Evolutionary conservation across 2,888 invertebrate genomes (phyloP), one percentile per base, ranked within the genome.

Genomic region (Anoncus sp.): DNA sequence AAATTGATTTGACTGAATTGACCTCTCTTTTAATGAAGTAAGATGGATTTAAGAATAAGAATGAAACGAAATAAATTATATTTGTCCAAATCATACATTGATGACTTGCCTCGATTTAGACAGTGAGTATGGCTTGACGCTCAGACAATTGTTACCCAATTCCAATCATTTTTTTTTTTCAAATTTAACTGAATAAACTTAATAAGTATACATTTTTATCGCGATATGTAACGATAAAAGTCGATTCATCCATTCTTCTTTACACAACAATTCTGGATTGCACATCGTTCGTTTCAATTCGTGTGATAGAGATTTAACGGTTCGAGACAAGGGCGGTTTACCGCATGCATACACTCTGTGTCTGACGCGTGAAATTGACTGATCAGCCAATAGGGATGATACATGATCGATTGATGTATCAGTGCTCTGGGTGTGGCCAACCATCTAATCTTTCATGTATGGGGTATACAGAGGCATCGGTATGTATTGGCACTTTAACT

Each of bases 351-450:
- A 22, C 6, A 49, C 49, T 31, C 62, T 62, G 12, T 47, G 24
- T 62, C 49, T 38, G 57, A 70, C 47, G 40, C 57, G 59, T 47
- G 40, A 70, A 70, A 75, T 75, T 75, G 69, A 49, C 70, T 57
- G 75, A 75, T 57, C 67, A 62, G 45, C 69, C 43, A 69, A 59
- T 43, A 38, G 62, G 57, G 47, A 63, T 62, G 62, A 62, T 62
- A 38, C 51, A 57, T 75, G 75, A 70, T 70, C 69, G 75, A 70
- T 63, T 40, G 70, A 70, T 70, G 27, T 63, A 47, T 62, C 75
- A 27, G 38, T 62, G 45, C 43, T 62, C 27, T 24, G 75, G 75
- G 69, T 65, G 75, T 63, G 70, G 63, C 16, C 31, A 43, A 70
- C 6, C 70, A 63, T 65, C 55, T 43, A 63, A 63, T 63, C 63